These are phyloP conservation scores for Conus canariensis DNA, from an alignment of 2,888 invertebrate species.

Conservation along the genomic window DNA sequence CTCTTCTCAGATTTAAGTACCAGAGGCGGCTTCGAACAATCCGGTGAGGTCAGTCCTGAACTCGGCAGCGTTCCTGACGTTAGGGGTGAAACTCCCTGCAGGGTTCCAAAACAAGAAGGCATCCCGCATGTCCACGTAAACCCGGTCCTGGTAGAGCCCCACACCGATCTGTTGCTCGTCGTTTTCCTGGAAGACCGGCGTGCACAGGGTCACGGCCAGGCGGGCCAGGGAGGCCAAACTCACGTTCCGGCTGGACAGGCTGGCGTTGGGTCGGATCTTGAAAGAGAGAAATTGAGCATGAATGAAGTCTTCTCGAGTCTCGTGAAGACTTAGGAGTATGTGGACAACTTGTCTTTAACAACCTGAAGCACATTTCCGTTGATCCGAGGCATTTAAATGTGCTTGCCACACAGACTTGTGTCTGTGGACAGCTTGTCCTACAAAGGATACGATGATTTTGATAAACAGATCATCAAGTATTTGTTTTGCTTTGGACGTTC, in stretches of 20 bases:
- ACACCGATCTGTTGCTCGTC: slow-evolving; percentile 55
- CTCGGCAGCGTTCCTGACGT: slow-evolving; percentile 44
- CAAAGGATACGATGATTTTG: too few relatives aligned
- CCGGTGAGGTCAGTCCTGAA: slow-evolving; percentile 48
- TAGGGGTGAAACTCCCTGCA: slow-evolving; percentile 35
- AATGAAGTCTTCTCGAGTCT: background rate
- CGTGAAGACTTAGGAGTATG: too few relatives aligned
- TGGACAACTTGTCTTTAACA: too few relatives aligned
- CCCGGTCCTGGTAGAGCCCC: slow-evolving; percentile 59
- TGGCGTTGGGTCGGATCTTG: slow-evolving; percentile 43
- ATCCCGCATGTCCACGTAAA: slow-evolving; percentile 62
- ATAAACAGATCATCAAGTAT: too few relatives aligned
- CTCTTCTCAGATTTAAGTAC: slow-evolving; percentile 45
- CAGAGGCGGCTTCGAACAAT: slow-evolving; percentile 54
- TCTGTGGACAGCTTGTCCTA: too few relatives aligned
- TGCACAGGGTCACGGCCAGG: slow-evolving; percentile 61
- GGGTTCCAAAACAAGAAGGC: slow-evolving; percentile 46
- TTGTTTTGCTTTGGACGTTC: too few relatives aligned
- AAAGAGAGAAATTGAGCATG: slow-evolving; percentile 41
- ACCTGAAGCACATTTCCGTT: too few relatives aligned
- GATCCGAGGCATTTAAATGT: too few relatives aligned
- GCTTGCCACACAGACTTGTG: too few relatives aligned
- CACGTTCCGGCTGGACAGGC: slow-evolving; percentile 19
- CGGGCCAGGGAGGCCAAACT: slow-evolving; percentile 51
- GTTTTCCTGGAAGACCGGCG: slow-evolving; percentile 56